These are phyloP conservation scores for Lepidonotus clava DNA, from an alignment of 2,888 invertebrate species.

Conservation along the genomic window DNA sequence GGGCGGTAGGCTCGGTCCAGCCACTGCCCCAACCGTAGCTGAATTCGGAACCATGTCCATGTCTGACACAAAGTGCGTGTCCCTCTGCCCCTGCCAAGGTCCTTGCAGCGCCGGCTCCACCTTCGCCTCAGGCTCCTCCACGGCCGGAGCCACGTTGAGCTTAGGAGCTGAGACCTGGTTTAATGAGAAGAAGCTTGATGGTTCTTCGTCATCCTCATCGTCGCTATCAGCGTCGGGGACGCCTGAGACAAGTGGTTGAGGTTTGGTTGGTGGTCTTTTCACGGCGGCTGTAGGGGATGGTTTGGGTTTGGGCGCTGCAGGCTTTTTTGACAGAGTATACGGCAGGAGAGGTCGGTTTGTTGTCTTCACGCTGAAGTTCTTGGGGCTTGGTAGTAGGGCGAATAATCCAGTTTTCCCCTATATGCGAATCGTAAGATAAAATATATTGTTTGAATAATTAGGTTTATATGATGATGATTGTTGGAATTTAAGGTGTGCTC, in stretches of 20 bases:
- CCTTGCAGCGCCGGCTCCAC: constrained; percentile 15
- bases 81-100: constrained; percentile 5
- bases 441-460: not conserved
- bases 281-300: not conserved
- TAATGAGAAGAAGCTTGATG: constrained; percentile 34
- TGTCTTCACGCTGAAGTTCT: constrained; percentile 72
- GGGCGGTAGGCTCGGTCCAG: not conserved
- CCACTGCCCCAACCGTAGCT: not conserved
- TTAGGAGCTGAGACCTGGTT: not conserved
- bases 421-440: constrained; percentile 55
- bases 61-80: not conserved
- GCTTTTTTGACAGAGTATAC: constrained; percentile 67
- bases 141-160: not conserved
- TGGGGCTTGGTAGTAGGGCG: constrained; percentile 72
- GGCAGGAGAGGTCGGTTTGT: constrained; percentile 71
- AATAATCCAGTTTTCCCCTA: constrained; percentile 71
- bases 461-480: no score
- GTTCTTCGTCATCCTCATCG: constrained; percentile 26
- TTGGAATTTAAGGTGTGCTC: no score
- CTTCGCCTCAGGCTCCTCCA: not conserved
- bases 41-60: not conserved
- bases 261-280: no score
- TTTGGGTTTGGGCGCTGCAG: not conserved
- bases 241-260: not conserved
- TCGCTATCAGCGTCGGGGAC: constrained; percentile 35